Conservation (phyloP, 2,797 vertebrate genomes). For the Microctenopoma lineatum region DNA sequence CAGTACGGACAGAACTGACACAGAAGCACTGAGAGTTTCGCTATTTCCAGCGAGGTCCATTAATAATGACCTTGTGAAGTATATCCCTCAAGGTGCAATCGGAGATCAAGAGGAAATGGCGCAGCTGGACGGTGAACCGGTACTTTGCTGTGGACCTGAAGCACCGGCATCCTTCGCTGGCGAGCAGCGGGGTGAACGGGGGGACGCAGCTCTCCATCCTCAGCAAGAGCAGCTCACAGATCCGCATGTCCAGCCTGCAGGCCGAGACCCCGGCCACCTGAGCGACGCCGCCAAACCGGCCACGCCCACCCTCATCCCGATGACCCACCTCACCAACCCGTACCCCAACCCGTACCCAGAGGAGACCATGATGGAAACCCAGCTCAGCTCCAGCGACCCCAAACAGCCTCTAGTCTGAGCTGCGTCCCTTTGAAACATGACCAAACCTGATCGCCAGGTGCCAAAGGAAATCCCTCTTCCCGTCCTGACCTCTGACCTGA, state of each 20-base stretch:
- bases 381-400: slow-evolving; percentile 59
- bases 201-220: slow-evolving; percentile 98
- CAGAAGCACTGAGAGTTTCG: slow-evolving; percentile 58
- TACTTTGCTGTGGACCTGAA: slow-evolving; percentile 99
- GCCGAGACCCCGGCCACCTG: slow-evolving; percentile 73
- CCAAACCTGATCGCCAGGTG: slow-evolving; percentile 20
- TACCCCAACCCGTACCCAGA: slow-evolving; percentile 64
- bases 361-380: slow-evolving; percentile 61
- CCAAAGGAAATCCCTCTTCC: slow-evolving; percentile 28
- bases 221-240: slow-evolving; percentile 99
- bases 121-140: slow-evolving; percentile 99
- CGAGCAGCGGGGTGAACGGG: slow-evolving; percentile 98
- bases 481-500: slow-evolving; percentile 8
- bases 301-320: slow-evolving; percentile 52
- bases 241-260: slow-evolving; percentile 91
- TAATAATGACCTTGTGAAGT: slow-evolving; percentile 91
- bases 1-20: slow-evolving; percentile 86
- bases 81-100: slow-evolving; percentile 98
- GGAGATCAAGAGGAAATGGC: slow-evolving; percentile 99
- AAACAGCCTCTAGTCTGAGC: slow-evolving; percentile 67
- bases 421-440: neutral
- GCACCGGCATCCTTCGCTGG: slow-evolving; percentile 95
- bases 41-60: slow-evolving; percentile 81
- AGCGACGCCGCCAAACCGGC: slow-evolving; percentile 35
- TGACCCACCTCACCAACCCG: slow-evolving; percentile 68